Evolutionary conservation across 2,797 vertebrate genomes (phyloP).

Genomic region (Holocentrus rufus): DNA sequence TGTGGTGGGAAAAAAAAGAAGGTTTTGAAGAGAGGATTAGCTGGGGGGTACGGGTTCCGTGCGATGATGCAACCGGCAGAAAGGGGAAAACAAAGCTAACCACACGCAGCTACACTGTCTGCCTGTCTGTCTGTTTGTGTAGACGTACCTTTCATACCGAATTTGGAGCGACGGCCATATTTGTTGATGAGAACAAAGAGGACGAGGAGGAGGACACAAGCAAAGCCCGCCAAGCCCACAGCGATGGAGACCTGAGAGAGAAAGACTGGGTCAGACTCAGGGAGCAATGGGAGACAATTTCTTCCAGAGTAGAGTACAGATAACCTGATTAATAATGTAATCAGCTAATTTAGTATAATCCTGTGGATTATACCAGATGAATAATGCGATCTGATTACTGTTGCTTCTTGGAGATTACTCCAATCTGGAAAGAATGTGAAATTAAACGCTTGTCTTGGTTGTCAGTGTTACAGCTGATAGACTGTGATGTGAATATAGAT

Average conservation of each 20-base stretch:
- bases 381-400: neutral
- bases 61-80: constrained; percentile 61
- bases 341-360: constrained; percentile 35
- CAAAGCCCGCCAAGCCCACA: constrained; percentile 94
- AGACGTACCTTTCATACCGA: constrained; percentile 97
- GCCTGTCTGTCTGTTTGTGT: constrained; percentile 34
- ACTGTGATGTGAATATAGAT: constrained; percentile 12
- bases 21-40: constrained; percentile 44
- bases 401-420: constrained; percentile 31
- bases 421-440: constrained; percentile 11
- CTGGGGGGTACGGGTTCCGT: constrained; percentile 24
- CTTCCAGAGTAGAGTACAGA: constrained; percentile 44
- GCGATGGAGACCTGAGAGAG: constrained; percentile 92
- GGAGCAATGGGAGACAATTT: constrained; percentile 15
- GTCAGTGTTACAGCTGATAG: constrained; percentile 32
- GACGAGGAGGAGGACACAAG: constrained; percentile 93
- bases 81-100: constrained; percentile 51
- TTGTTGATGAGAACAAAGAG: constrained; percentile 99
- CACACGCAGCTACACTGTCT: constrained; percentile 18
- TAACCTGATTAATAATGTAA: constrained; percentile 39
- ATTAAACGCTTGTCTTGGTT: constrained; percentile 34
- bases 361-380: constrained; percentile 12
- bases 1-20: constrained; percentile 39
- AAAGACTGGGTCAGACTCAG: constrained; percentile 46
- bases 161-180: constrained; percentile 96